Evolutionary conservation across 2,113 vertebrate species (phyloP).

Genomic region (Bufo bufo): DNA sequence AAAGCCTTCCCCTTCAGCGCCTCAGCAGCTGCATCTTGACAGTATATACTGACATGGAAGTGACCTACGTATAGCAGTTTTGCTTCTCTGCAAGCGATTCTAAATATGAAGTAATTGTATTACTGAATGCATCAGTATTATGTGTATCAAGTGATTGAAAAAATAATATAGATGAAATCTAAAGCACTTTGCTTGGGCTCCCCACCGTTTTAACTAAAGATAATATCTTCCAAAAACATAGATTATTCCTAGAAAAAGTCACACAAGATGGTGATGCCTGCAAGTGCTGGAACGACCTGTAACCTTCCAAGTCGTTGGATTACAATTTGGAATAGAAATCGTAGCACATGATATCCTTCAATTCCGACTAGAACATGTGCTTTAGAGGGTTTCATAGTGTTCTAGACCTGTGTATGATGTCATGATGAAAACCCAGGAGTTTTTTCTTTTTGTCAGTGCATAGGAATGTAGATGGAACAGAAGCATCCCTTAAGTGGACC

Average conservation of each 20-base stretch:
- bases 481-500: neutral
- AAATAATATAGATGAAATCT: conserved; percentile 5
- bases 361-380: conserved; percentile 13
- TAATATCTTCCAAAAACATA: conserved; percentile 21
- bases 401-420: conserved; percentile 8
- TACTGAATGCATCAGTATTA: neutral
- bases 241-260: neutral
- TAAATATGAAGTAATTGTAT: conserved; percentile 1
- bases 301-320: neutral
- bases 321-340: conserved; percentile 9
- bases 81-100: neutral
- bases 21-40: neutral
- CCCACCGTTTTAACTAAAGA: neutral
- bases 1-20: neutral
- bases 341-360: conserved; percentile 5
- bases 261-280: neutral
- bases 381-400: neutral
- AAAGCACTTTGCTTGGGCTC: neutral
- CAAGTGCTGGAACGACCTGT: conserved; percentile 21
- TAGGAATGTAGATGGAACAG: neutral
- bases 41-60: neutral
- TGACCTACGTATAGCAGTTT: neutral
- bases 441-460: neutral
- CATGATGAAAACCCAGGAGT: neutral
- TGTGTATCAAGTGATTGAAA: neutral